Evolutionary conservation across 2,888 invertebrate species (phyloP), one percentile per base, ranked within the genome.

Genomic region (Azorinus chamasolen): DNA sequence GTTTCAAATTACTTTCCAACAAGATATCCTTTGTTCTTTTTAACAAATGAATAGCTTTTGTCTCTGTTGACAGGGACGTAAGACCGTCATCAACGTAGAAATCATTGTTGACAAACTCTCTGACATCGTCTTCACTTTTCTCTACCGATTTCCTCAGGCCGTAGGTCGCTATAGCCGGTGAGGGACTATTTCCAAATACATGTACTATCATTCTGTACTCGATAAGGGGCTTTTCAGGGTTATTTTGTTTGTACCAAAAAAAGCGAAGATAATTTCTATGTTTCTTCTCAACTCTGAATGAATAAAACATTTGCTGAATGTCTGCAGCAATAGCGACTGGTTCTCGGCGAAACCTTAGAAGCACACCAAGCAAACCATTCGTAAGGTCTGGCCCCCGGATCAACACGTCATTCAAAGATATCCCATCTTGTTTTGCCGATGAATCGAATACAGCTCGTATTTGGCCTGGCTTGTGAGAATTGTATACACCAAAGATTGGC

Each of bases 61-160:
- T 41, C 39, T 3, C 22, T n/a, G 58, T 68, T 0, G 57, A n/a
- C 20, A 46, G 22, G n/a, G 77, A 76, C 5, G 57, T 54, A 10
- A 83, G 57, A 2, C 57, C 83, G 64, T 85, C 83, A 46, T 80
- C 84, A 1, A 83, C 79, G 37, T 85, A 85, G 54, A 83, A 85
- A 24, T 80, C 27, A 1, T 65, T 39, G 1, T 41, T 12, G 6
- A 81, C 74, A 43, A 74, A 73, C 1, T 77, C 37, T 12, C 14
- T 46, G 0, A 76, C 68, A 25, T 76, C 55, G 4, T 2, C 27
- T 46, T 45, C 45, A n/a, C 32, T 10, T n/a, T 2, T n/a, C 20
- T 71, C 43, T 5, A 51, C 83, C 32, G 78, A 25, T 46, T 70
- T 69, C 6, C 75, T 14, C 0, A 85, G 54, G 10, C 77, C 79